phyloP scores from a whole-genome alignment of 2,797 vertebrate species.

The Heterohyrax brucei region DNA sequence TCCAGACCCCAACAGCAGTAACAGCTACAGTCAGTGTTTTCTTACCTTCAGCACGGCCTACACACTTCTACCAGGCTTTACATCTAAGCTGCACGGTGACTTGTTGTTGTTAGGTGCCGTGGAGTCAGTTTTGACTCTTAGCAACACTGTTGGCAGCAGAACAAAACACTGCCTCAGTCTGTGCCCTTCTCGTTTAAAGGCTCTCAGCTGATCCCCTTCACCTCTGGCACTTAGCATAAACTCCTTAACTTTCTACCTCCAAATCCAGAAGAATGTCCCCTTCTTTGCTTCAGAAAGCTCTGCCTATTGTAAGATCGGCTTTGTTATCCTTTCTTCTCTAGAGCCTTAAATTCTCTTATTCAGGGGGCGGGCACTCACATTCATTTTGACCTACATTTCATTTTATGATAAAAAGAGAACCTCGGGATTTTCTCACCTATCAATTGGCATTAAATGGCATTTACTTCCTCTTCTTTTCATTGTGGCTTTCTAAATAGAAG shows the following conservation, averaged over 20 bases:
- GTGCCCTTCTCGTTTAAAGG: no score
- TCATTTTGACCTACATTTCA: not conserved
- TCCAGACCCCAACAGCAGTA: not conserved
- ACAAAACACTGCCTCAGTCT: not conserved
- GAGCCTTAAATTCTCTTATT: not conserved
- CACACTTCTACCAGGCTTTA: not conserved
- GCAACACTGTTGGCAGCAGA: not conserved
- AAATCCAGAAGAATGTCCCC: not conserved
- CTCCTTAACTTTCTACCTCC: not conserved
- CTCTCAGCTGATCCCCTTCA: not conserved
- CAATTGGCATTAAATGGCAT: not conserved
- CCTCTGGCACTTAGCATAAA: not conserved
- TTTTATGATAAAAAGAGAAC: not conserved
- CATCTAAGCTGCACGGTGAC: not conserved
- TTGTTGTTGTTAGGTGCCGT: not conserved
- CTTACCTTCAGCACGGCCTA: not conserved
- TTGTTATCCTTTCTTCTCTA: not conserved
- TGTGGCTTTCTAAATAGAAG: not conserved
- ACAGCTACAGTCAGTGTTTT: not conserved
- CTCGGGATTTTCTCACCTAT: not conserved
- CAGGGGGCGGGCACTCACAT: not conserved
- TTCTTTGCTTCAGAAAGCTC: not conserved
- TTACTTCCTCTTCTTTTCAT: constrained; percentile 12
- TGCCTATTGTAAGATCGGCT: not conserved
- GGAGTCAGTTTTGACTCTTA: not conserved